Conservation (phyloP, 2,797 vertebrate species). For the Leptatherina wallacei region DNA sequence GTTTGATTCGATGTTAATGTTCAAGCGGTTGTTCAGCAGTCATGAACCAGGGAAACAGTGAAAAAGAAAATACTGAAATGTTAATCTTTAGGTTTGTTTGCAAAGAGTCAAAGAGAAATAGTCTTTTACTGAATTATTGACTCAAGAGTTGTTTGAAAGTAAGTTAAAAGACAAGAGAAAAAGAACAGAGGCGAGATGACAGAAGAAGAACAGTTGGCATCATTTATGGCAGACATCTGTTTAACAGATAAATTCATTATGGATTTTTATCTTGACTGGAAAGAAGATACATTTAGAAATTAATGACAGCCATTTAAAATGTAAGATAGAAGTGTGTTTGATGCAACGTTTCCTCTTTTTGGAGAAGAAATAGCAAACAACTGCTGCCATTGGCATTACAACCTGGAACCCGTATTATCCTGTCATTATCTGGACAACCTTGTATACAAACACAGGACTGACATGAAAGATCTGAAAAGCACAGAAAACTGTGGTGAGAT, state of each 20-base stretch:
- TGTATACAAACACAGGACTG: neutral
- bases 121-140: slow-evolving; percentile 43
- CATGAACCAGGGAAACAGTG: neutral
- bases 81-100: slow-evolving; percentile 15
- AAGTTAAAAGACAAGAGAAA: slow-evolving; percentile 13
- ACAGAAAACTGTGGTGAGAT: neutral
- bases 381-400: neutral
- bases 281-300: slow-evolving; percentile 1
- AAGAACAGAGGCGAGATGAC: slow-evolving; percentile 40
- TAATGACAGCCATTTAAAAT: slow-evolving; percentile 19
- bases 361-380: neutral
- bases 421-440: neutral
- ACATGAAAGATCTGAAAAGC: too few relatives aligned
- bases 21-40: neutral
- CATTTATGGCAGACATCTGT: slow-evolving; percentile 17
- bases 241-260: slow-evolving; percentile 6
- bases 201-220: slow-evolving; percentile 24
- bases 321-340: slow-evolving; percentile 15
- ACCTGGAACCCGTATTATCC: neutral
- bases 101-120: slow-evolving; percentile 1
- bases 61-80: neutral
- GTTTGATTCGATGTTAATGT: neutral
- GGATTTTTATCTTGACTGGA: slow-evolving; percentile 24
- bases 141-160: slow-evolving; percentile 36
- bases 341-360: slow-evolving; percentile 13